Evolutionary conservation across 1,140 invertebrate genomes (phyloP).

Genomic region (Leucophenga varia): DNA sequence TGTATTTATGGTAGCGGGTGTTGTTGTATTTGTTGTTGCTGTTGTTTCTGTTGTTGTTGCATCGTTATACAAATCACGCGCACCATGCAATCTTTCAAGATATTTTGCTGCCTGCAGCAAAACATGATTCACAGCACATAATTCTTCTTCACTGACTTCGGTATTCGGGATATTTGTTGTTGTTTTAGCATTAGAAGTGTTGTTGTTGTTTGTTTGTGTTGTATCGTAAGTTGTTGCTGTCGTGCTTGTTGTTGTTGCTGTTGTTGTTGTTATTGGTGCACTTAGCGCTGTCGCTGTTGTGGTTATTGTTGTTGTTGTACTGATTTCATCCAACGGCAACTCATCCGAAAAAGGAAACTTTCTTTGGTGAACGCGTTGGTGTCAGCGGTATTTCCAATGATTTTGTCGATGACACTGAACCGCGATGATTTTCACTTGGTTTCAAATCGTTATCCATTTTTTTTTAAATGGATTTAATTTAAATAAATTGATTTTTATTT

Average conservation of each 20-base stretch:
- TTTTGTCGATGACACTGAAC: slow-evolving; percentile 47
- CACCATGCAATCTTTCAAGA: slow-evolving; percentile 45
- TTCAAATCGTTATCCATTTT: slow-evolving; percentile 30
- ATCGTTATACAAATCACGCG: slow-evolving; percentile 19
- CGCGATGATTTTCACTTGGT: slow-evolving; percentile 39
- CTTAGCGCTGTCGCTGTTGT: no score
- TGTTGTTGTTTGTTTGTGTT: slow-evolving; percentile 14
- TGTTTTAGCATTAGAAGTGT: slow-evolving; percentile 3
- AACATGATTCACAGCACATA: slow-evolving; percentile 45
- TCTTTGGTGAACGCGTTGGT: slow-evolving; percentile 50
- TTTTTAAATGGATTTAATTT: slow-evolving; percentile 1
- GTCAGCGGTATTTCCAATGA: slow-evolving; percentile 46
- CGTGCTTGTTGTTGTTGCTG: slow-evolving; percentile 2
- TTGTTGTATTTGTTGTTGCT: neutral
- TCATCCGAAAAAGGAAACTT: slow-evolving; percentile 53
- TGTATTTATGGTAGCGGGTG: no score
- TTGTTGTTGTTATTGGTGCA: slow-evolving; percentile 1
- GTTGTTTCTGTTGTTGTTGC: neutral
- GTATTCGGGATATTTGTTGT: slow-evolving; percentile 1
- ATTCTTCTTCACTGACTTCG: slow-evolving; percentile 13
- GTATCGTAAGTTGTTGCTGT: slow-evolving; percentile 1
- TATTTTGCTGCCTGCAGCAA: slow-evolving; percentile 47
- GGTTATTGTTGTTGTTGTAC: no score
- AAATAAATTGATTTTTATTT: no score
- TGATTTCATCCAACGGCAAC: slow-evolving; percentile 19